These are phyloP conservation scores for Podarcis muralis DNA, from an alignment of 2,113 vertebrate species.

Conservation along the genomic window DNA sequence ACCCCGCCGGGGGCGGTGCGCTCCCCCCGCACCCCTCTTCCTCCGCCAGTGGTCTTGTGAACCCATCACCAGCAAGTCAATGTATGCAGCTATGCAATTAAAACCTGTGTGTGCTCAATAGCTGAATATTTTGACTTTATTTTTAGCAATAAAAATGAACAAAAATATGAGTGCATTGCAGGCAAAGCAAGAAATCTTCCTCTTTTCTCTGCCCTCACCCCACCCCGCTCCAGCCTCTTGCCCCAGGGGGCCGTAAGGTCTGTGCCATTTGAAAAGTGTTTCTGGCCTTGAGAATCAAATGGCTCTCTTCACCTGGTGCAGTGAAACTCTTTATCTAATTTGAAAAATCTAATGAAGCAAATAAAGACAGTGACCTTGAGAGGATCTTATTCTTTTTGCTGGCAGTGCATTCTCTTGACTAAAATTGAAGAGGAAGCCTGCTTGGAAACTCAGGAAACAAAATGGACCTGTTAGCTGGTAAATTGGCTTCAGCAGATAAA, in stretches of 20 bases:
- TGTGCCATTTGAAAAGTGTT: neutral
- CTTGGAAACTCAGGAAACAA: conserved; percentile 20
- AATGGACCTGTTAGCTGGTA: conserved; percentile 44
- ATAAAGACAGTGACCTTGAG: conserved; percentile 48
- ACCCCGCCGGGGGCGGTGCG: too few relatives aligned
- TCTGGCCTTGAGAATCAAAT: neutral
- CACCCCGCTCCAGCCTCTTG: neutral
- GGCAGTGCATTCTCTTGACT: conserved; percentile 30
- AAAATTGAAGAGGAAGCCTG: conserved; percentile 22
- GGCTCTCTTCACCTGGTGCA: conserved; percentile 34
- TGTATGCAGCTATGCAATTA: neutral
- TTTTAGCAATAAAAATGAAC: neutral
- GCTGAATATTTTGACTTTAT: neutral
- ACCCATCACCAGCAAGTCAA: neutral
- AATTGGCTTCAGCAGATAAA: conserved; percentile 34
- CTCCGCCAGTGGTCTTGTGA: neutral
- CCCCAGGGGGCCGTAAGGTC: too few relatives aligned
- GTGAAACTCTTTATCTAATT: conserved; percentile 21
- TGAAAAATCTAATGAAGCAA: conserved; percentile 44
- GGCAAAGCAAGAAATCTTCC: neutral
- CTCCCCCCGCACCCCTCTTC: too few relatives aligned
- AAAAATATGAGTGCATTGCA: neutral
- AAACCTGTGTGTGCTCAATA: neutral
- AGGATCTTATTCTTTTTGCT: conserved; percentile 26
- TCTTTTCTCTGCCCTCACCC: rapidly evolving